A percentile compares a stretch with the other conserved stretches of the same genome.
Evolutionary conservation across 2,113 vertebrate species (phyloP).

Genomic region (Delphinapterus leucas): DNA sequence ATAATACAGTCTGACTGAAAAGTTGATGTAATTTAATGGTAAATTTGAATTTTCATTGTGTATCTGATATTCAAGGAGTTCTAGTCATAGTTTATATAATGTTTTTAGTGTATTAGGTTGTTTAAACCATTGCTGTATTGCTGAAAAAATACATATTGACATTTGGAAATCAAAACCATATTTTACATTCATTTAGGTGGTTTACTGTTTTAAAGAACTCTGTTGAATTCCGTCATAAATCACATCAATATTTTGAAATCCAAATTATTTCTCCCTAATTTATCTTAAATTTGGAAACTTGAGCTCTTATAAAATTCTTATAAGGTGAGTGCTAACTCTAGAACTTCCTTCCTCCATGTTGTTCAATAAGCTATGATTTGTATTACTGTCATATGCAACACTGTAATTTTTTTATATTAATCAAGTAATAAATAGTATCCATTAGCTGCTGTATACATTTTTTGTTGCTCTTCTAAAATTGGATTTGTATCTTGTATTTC

Average conservation of each 20-base stretch:
- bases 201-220: slow-evolving; percentile 9
- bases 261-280: not conserved
- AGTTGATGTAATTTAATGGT: not conserved
- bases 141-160: not conserved
- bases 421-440: not conserved
- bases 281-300: not conserved
- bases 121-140: not conserved
- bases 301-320: not conserved
- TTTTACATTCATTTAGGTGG: not conserved
- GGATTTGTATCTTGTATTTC: not conserved
- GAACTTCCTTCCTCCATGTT: not conserved
- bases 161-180: not conserved
- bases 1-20: not conserved
- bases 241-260: not conserved
- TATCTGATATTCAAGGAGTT: not conserved
- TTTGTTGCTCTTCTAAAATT: not conserved
- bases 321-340: not conserved
- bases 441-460: not conserved
- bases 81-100: not conserved
- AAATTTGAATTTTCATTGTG: not conserved
- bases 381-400: not conserved
- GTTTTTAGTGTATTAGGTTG: not conserved
- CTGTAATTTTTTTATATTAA: not conserved
- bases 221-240: not conserved
- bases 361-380: not conserved